phyloP scores from a whole-genome alignment of 2,797 vertebrate species.

The Ambastaia sidthimunki region DNA sequence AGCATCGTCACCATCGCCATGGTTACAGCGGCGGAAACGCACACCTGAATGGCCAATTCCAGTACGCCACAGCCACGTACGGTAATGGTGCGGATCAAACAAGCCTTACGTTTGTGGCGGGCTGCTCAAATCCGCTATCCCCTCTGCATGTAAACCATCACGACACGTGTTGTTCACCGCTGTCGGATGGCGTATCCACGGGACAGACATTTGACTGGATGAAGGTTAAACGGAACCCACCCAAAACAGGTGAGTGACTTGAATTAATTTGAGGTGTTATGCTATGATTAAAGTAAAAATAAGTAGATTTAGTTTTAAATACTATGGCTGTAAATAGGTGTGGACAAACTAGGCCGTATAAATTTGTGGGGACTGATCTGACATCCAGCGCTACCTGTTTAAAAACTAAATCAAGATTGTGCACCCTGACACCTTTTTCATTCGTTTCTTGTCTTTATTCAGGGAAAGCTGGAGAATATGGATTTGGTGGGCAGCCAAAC shows the following conservation, averaged over 20 bases:
- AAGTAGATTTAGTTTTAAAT: neutral
- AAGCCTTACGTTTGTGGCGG: constrained; percentile 78
- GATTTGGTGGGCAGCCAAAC: constrained; percentile 91
- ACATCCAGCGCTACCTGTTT: neutral
- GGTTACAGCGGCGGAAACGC: constrained; percentile 83
- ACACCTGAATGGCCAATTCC: constrained; percentile 81
- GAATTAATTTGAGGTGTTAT: neutral
- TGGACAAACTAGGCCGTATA: neutral
- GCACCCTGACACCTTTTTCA: neutral
- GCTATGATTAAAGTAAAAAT: neutral
- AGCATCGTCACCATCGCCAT: constrained; percentile 71
- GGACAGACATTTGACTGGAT: constrained; percentile 99
- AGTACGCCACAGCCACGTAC: constrained; percentile 86
- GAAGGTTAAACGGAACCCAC: constrained; percentile 98
- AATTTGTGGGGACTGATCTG: neutral
- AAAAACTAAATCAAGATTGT: neutral
- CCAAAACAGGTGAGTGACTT: constrained; percentile 91
- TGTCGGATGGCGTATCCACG: constrained; percentile 84
- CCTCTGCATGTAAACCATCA: constrained; percentile 87
- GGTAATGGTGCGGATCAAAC: constrained; percentile 89
- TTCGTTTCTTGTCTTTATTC: constrained; percentile 28
- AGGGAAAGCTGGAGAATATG: constrained; percentile 94
- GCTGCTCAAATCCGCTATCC: constrained; percentile 86
- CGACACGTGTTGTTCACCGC: constrained; percentile 87
- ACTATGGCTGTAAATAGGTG: neutral